Evolutionary conservation across 2,797 vertebrate genomes (phyloP).

Genomic region (Halcyon leucocephala): DNA sequence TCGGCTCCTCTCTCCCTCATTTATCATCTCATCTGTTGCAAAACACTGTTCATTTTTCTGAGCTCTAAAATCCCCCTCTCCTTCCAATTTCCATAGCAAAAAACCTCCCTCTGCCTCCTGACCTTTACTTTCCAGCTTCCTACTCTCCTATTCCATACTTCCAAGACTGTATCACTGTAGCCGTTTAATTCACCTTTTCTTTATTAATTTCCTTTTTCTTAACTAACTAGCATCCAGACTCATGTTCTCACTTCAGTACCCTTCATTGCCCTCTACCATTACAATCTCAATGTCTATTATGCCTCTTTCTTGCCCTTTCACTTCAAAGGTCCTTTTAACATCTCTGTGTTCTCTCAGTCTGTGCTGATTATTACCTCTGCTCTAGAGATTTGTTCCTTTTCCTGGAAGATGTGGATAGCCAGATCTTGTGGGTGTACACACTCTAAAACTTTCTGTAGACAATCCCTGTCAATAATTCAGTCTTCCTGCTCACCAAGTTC

Average conservation of each 20-base stretch:
- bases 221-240: not conserved
- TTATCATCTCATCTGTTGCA: not conserved
- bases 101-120: not conserved
- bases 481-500: not conserved
- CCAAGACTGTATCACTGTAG: not conserved
- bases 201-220: not conserved
- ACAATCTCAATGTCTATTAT: not conserved
- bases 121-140: not conserved
- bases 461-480: not conserved
- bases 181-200: not conserved
- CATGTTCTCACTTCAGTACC: not conserved
- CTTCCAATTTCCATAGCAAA: not conserved
- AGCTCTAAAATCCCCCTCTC: not conserved
- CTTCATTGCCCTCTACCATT: not conserved
- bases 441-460: not conserved
- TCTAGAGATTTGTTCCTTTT: not conserved
- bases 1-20: not conserved
- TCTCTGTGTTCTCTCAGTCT: not conserved
- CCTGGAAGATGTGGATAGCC: not conserved
- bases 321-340: not conserved
- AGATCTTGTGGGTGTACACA: not conserved
- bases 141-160: not conserved
- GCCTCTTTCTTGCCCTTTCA: not conserved
- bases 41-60: not conserved
- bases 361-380: not conserved